Evolutionary conservation across 2,888 invertebrate genomes (phyloP).

Genomic region (Gerosis bhagava): DNA sequence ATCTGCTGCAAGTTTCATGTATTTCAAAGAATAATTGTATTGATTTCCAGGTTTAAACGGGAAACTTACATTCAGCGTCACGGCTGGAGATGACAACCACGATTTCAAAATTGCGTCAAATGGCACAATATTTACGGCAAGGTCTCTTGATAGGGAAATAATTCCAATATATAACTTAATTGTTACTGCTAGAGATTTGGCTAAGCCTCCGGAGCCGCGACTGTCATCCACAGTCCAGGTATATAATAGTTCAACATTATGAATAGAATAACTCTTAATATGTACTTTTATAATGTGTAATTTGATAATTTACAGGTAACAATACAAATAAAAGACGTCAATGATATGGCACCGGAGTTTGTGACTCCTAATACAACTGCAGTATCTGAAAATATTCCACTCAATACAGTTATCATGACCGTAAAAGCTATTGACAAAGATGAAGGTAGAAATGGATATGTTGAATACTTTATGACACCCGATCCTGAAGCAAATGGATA

Average conservation of each 20-base stretch:
- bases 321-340: slow-evolving; percentile 93
- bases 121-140: slow-evolving; percentile 91
- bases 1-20: too few relatives aligned
- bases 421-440: slow-evolving; percentile 95
- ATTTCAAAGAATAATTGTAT: too few relatives aligned
- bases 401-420: slow-evolving; percentile 94
- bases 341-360: slow-evolving; percentile 95
- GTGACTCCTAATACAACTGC: slow-evolving; percentile 90
- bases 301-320: slow-evolving; percentile 87
- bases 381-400: slow-evolving; percentile 92
- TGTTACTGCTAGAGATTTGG: slow-evolving; percentile 93
- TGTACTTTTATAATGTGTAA: too few relatives aligned
- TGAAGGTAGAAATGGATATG: slow-evolving; percentile 95
- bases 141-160: slow-evolving; percentile 91
- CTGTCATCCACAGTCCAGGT: slow-evolving; percentile 95
- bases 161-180: slow-evolving; percentile 91
- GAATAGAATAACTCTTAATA: too few relatives aligned
- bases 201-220: slow-evolving; percentile 86
- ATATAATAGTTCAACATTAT: too few relatives aligned
- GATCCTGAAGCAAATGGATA: slow-evolving; percentile 84
- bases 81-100: slow-evolving; percentile 89
- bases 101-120: slow-evolving; percentile 92
- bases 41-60: slow-evolving; percentile 90
- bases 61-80: slow-evolving; percentile 90
- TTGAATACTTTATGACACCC: slow-evolving; percentile 91